A percentile compares a stretch with the other conserved stretches of the same genome.
Conservation (phyloP, 2,797 vertebrate species). For the Acanthopagrus latus region DNA sequence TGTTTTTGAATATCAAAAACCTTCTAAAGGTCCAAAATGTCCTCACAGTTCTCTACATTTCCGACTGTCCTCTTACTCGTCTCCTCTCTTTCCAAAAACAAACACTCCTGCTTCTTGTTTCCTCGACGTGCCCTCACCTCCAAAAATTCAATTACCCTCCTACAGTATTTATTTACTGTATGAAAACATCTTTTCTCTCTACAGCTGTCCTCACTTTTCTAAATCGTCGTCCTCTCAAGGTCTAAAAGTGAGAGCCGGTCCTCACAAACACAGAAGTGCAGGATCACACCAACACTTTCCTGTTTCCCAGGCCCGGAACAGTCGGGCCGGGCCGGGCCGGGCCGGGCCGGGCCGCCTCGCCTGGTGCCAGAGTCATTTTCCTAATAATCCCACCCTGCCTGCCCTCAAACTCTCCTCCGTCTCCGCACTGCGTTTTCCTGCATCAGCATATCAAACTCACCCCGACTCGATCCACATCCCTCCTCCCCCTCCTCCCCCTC, state of each 20-base stretch:
- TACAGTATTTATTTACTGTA: neutral
- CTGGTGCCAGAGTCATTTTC: slow-evolving; percentile 60
- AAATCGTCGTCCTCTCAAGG: slow-evolving; percentile 12
- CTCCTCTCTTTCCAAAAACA: neutral
- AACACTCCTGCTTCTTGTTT: neutral
- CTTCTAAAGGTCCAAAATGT: neutral
- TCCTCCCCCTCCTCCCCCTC: slow-evolving; percentile 21
- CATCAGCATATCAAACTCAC: slow-evolving; percentile 66
- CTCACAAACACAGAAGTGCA: slow-evolving; percentile 17
- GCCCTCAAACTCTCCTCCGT: slow-evolving; percentile 32
- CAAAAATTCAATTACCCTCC: no score
- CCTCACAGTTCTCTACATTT: neutral
- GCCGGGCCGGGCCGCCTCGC: neutral
- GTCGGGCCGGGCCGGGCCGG: no score
- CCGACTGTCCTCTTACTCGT: neutral
- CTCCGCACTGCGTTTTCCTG: slow-evolving; percentile 62
- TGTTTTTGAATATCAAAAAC: no score
- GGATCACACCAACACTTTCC: neutral
- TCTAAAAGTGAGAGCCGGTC: slow-evolving; percentile 4
- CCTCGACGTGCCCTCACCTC: neutral
- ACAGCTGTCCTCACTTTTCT: neutral
- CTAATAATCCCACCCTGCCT: slow-evolving; percentile 58
- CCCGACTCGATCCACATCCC: slow-evolving; percentile 27
- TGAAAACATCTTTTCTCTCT: neutral
- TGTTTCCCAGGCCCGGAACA: slow-evolving; percentile 34